Conservation (phyloP, 2,888 invertebrate genomes). For the Diachrysia chrysitis region DNA sequence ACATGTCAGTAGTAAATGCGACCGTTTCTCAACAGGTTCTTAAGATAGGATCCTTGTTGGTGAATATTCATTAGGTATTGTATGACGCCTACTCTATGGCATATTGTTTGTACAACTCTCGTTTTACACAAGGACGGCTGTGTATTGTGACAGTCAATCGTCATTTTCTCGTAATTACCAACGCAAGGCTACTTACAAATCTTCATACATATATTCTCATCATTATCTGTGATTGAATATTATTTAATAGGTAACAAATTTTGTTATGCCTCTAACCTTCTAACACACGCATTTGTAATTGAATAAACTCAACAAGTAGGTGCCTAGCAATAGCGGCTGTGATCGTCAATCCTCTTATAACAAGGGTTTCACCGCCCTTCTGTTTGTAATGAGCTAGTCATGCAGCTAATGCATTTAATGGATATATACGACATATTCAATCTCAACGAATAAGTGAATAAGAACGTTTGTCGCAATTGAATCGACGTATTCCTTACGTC, state of each 20-base stretch:
- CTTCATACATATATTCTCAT: neutral
- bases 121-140: slow-evolving; percentile 63
- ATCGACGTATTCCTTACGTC: too few relatives aligned
- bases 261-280: slow-evolving; percentile 1
- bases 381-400: neutral
- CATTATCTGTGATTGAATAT: neutral
- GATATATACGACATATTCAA: neutral
- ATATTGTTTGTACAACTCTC: slow-evolving; percentile 61
- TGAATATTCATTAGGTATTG: slow-evolving; percentile 66
- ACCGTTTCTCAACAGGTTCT: slow-evolving; percentile 41
- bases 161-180: slow-evolving; percentile 31
- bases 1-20: neutral
- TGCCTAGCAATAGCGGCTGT: neutral
- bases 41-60: slow-evolving; percentile 64
- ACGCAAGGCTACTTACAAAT: neutral
- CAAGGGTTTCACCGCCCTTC: slow-evolving; percentile 4
- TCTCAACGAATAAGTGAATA: neutral
- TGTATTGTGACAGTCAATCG: slow-evolving; percentile 23
- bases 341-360: slow-evolving; percentile 1
- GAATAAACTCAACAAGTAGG: slow-evolving; percentile 1
- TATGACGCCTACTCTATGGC: slow-evolving; percentile 31
- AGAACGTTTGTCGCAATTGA: too few relatives aligned
- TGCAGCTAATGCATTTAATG: neutral
- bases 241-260: neutral
- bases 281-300: neutral